Evolutionary conservation across 2,113 vertebrate genomes (phyloP).

Genomic region (Notiomystis cincta): DNA sequence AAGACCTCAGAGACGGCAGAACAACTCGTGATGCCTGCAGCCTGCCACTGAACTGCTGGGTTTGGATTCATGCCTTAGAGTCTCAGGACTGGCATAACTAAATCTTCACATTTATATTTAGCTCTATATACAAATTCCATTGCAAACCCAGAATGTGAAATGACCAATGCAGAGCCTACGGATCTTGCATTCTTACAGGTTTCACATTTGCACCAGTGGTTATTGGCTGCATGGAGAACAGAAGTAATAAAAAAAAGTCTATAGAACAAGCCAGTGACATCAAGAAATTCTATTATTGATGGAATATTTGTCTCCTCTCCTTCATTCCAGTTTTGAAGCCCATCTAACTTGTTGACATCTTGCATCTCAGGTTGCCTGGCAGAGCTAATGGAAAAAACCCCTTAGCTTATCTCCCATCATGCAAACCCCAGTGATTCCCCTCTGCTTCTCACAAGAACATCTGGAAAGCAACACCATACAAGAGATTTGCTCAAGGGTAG

Average conservation of each 20-base stretch:
- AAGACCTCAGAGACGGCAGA: background rate
- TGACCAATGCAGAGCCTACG: background rate
- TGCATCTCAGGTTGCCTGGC: background rate
- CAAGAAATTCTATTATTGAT: background rate
- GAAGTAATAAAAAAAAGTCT: background rate
- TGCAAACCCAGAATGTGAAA: background rate
- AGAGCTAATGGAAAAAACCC: background rate
- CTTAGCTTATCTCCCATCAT: background rate
- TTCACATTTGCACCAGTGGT: background rate
- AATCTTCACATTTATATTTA: background rate
- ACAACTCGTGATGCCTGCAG: background rate
- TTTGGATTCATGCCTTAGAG: background rate
- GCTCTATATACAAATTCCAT: background rate
- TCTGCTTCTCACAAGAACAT: slow-evolving; percentile 26
- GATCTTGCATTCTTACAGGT: background rate
- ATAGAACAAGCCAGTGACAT: background rate
- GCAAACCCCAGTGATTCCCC: background rate
- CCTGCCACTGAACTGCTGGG: background rate
- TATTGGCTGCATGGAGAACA: background rate
- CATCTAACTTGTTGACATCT: background rate
- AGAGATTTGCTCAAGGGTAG: slow-evolving; percentile 21
- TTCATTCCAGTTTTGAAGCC: background rate
- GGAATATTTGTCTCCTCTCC: background rate
- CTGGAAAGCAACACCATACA: slow-evolving; percentile 26
- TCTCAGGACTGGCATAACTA: background rate